These are phyloP conservation scores for Acropora yongei DNA, from an alignment of 64 coral and sea anemone species.

Conservation along the genomic window DNA sequence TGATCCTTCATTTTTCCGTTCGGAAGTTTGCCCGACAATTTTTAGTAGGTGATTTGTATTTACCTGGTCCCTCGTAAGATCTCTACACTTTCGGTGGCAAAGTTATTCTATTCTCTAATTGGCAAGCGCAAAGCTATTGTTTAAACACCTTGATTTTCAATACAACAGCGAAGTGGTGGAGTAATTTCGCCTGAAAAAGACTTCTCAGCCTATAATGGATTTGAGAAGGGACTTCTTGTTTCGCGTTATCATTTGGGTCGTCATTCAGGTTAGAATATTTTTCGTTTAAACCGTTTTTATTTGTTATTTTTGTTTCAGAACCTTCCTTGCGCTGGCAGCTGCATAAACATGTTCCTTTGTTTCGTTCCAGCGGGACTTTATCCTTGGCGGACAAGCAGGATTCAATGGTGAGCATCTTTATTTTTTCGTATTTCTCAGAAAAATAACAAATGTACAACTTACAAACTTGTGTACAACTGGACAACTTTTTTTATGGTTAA, in stretches of 20 bases:
- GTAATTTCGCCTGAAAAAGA: too few relatives aligned
- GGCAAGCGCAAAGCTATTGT: too few relatives aligned
- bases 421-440: background rate
- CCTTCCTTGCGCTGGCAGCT: background rate
- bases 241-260: background rate
- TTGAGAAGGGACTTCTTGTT: too few relatives aligned
- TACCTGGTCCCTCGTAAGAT: too few relatives aligned
- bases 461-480: too few relatives aligned
- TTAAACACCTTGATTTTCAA: too few relatives aligned
- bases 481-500: too few relatives aligned
- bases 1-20: background rate
- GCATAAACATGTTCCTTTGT: background rate
- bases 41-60: constrained; percentile 9
- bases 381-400: background rate
- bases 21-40: constrained; percentile 27
- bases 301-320: background rate
- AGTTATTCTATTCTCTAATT: too few relatives aligned
- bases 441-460: too few relatives aligned
- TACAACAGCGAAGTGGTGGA: too few relatives aligned
- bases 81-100: too few relatives aligned
- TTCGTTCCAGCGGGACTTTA: background rate
- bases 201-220: too few relatives aligned
- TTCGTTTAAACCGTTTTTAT: background rate
- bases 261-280: background rate
- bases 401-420: background rate